phyloP scores from a whole-genome alignment of 2,888 invertebrate genomes.

The Athalia rosae region DNA sequence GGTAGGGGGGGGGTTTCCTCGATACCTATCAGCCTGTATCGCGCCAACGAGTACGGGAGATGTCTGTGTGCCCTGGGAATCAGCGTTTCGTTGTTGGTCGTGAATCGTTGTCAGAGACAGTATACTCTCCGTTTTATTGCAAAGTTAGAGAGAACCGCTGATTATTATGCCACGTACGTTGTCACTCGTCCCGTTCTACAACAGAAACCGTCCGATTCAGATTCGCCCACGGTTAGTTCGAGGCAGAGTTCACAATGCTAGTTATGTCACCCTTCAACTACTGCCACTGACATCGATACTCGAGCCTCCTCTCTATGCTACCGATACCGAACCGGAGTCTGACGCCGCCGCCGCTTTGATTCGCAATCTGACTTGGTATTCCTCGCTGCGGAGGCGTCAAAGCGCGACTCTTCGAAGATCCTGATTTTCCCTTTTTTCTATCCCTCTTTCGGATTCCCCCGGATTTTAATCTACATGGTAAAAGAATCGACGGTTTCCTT shows the following conservation, averaged over 20 bases:
- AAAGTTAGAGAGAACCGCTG: constrained; percentile 61
- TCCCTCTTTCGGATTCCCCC: background rate
- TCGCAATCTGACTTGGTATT: constrained; percentile 23
- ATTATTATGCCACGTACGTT: constrained; percentile 68
- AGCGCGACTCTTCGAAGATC: background rate
- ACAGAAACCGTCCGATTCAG: constrained; percentile 68
- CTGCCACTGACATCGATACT: constrained; percentile 70
- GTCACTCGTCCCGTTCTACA: constrained; percentile 68
- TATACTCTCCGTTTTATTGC: constrained; percentile 62
- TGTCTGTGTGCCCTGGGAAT: too few species aligned
- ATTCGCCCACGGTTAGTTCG: constrained; percentile 61
- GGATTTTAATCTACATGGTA: background rate
- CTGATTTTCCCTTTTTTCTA: background rate
- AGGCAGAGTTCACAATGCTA: constrained; percentile 67
- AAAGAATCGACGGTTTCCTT: constrained; percentile 29
- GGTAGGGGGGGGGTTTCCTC: background rate
- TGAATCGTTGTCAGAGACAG: constrained; percentile 59
- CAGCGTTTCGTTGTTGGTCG: background rate
- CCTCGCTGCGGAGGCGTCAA: background rate
- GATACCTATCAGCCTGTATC: too few species aligned
- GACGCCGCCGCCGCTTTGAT: constrained; percentile 28
- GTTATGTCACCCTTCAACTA: constrained; percentile 59
- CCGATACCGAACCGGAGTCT: background rate
- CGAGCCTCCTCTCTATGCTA: constrained; percentile 41
- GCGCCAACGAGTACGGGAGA: too few species aligned